Percentiles rank a stretch among this genome's conserved stretches.
These are phyloP conservation scores for Macrochelys suwanniensis DNA, from an alignment of 2,797 vertebrate genomes.

Conservation along the genomic window DNA sequence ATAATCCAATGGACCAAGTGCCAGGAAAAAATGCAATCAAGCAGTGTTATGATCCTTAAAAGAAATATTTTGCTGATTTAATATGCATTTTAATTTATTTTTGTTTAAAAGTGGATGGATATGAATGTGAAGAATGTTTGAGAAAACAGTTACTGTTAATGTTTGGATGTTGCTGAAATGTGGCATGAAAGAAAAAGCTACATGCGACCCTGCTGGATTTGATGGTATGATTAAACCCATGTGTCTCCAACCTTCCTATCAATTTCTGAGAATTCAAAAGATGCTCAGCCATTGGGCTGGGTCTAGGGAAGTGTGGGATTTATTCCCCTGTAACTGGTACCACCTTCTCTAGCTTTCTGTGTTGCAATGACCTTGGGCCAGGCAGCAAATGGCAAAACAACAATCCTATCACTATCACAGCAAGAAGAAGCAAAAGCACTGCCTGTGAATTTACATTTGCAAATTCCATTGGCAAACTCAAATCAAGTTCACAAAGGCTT, in stretches of 20 bases:
- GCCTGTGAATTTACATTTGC: background rate
- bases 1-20: conserved; percentile 56
- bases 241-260: background rate
- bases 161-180: background rate
- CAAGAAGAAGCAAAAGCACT: background rate
- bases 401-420: background rate
- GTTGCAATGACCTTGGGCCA: background rate
- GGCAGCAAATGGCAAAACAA: background rate
- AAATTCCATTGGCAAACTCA: background rate
- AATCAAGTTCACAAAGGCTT: background rate
- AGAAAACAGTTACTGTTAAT: conserved; percentile 33
- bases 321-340: background rate
- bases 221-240: background rate
- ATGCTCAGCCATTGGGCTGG: background rate
- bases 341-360: background rate
- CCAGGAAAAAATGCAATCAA: conserved; percentile 67
- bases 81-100: conserved; percentile 9
- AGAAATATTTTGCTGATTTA: conserved; percentile 30
- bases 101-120: conserved; percentile 65
- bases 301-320: background rate
- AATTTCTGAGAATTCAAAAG: background rate
- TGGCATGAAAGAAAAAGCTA: conserved; percentile 13
- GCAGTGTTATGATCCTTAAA: conserved; percentile 48
- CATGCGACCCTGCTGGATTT: background rate
- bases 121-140: conserved; percentile 40